These are phyloP conservation scores for Phoebastria nigripes DNA, from an alignment of 2,797 vertebrate species.

Conservation along the genomic window DNA sequence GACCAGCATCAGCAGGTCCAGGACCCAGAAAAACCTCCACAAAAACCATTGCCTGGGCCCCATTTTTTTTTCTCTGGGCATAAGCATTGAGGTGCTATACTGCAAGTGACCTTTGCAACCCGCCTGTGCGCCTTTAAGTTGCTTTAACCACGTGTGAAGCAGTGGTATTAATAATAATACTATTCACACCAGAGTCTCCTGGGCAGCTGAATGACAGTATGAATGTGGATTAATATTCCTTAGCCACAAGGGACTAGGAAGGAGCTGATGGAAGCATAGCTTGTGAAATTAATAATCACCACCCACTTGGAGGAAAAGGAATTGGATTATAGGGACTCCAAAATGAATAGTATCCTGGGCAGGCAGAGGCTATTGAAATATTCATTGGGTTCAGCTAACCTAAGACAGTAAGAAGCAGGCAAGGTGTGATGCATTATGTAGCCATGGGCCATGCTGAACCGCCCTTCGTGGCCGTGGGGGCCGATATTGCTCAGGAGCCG, in stretches of 20 bases:
- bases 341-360: slow-evolving; percentile 59
- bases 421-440: neutral
- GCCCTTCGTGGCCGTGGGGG: neutral
- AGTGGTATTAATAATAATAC: slow-evolving; percentile 43
- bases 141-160: neutral
- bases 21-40: neutral
- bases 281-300: slow-evolving; percentile 67
- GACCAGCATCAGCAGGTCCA: neutral
- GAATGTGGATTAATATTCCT: slow-evolving; percentile 66
- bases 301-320: slow-evolving; percentile 61
- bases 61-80: neutral
- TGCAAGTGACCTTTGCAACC: slow-evolving; percentile 8
- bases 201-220: slow-evolving; percentile 61
- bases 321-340: slow-evolving; percentile 57
- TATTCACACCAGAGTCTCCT: slow-evolving; percentile 51
- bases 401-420: neutral
- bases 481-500: rapidly evolving
- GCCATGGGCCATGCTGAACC: neutral
- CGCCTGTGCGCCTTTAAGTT: neutral
- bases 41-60: neutral
- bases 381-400: slow-evolving; percentile 37
- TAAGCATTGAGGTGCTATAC: neutral
- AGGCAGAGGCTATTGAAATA: slow-evolving; percentile 47
- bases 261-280: slow-evolving; percentile 42
- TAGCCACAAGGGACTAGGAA: slow-evolving; percentile 54